These are phyloP conservation scores for Phalacrocorax brasilianus DNA, from an alignment of 2,113 vertebrate species.

Conservation along the genomic window DNA sequence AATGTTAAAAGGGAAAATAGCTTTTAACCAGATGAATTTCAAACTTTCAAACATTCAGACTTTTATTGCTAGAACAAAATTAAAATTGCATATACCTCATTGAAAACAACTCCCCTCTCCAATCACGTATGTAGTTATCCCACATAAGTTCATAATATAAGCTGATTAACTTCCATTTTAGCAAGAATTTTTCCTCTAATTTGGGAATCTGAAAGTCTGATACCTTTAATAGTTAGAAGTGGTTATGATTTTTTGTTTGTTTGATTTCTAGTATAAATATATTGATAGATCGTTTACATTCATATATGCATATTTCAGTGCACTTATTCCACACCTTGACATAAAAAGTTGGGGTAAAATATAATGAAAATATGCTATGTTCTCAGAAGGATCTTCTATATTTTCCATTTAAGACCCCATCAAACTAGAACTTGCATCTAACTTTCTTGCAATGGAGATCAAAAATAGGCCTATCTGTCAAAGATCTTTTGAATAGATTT, in stretches of 20 bases:
- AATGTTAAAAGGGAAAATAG: not conserved
- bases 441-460: not conserved
- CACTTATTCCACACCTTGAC: not conserved
- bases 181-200: not conserved
- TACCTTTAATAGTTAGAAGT: not conserved
- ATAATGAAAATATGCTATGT: not conserved
- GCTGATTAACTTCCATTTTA: not conserved
- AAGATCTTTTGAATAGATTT: not conserved
- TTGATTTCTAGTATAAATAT: not conserved
- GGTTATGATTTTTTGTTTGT: not conserved
- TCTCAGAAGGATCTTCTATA: not conserved
- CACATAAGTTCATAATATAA: not conserved
- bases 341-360: not conserved
- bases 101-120: not conserved
- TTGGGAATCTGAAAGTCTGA: not conserved
- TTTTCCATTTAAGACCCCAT: not conserved
- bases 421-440: not conserved
- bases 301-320: not conserved
- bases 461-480: not conserved
- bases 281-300: not conserved
- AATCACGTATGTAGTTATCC: not conserved
- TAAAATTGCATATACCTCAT: not conserved
- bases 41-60: not conserved
- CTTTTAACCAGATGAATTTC: not conserved
- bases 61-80: not conserved